These are phyloP conservation scores for Ardeotis arabs DNA, from an alignment of 2,113 vertebrate species.

Conservation along the genomic window DNA sequence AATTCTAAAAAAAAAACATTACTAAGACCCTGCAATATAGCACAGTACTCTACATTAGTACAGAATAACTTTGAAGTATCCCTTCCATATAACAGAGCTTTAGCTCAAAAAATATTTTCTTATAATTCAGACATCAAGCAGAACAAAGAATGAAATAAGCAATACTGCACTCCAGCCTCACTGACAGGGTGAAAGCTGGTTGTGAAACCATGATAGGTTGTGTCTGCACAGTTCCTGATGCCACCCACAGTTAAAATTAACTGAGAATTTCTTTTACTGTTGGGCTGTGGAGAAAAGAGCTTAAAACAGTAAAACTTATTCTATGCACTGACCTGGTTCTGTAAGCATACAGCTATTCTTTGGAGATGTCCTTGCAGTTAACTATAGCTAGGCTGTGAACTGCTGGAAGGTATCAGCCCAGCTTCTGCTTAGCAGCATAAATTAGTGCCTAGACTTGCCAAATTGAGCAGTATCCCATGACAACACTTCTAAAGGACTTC, in stretches of 20 bases:
- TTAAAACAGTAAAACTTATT: neutral
- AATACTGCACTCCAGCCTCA: neutral
- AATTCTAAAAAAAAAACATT: neutral
- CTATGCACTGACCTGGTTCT: neutral
- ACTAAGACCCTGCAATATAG: neutral
- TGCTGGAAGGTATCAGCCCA: neutral
- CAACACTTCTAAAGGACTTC: neutral
- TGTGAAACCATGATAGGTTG: neutral
- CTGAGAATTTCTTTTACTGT: neutral
- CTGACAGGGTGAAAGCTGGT: neutral
- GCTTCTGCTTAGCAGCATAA: neutral
- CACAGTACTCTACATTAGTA: neutral
- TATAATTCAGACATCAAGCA: slow-evolving; percentile 4
- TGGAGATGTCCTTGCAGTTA: neutral
- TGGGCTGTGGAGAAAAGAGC: neutral
- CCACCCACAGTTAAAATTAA: neutral
- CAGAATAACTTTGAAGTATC: neutral
- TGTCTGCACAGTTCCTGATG: neutral
- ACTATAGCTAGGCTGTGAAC: neutral
- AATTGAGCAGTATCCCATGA: neutral
- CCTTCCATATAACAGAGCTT: neutral
- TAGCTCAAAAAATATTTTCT: slow-evolving; percentile 8
- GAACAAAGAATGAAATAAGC: neutral
- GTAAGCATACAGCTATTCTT: neutral
- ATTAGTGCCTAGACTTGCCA: neutral